Evolutionary conservation across 2,888 invertebrate genomes (phyloP).

Genomic region (Gordius sp.): DNA sequence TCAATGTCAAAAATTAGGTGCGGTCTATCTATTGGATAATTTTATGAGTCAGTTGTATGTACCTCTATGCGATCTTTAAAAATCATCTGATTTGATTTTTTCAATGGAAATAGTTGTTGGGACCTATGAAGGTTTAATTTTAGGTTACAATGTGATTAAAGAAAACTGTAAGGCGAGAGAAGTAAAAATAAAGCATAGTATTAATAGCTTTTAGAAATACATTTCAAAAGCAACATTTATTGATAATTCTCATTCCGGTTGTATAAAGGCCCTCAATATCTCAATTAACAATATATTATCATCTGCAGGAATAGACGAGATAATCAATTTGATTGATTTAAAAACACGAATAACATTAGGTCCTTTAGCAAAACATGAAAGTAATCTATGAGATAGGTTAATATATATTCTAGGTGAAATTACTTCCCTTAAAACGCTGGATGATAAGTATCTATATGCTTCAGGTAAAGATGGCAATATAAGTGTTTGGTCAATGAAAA

Average conservation of each 20-base stretch:
- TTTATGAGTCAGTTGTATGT: no score
- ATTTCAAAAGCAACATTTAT: background rate
- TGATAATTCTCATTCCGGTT: background rate
- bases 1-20: no score
- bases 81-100: no score
- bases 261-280: background rate
- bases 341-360: background rate
- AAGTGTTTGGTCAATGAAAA: background rate
- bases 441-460: background rate
- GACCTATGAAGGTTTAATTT: background rate
- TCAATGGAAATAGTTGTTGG: background rate
- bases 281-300: background rate
- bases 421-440: background rate
- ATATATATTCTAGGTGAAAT: background rate
- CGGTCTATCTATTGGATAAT: no score
- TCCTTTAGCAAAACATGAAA: background rate
- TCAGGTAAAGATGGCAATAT: background rate
- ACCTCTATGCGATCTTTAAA: no score
- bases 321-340: background rate
- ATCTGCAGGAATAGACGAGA: background rate
- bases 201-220: background rate
- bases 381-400: background rate
- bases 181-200: background rate
- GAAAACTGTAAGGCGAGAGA: background rate
- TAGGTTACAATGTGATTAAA: background rate